phyloP scores from a whole-genome alignment of 2,888 invertebrate species.

The Synergus umbraculus region DNA sequence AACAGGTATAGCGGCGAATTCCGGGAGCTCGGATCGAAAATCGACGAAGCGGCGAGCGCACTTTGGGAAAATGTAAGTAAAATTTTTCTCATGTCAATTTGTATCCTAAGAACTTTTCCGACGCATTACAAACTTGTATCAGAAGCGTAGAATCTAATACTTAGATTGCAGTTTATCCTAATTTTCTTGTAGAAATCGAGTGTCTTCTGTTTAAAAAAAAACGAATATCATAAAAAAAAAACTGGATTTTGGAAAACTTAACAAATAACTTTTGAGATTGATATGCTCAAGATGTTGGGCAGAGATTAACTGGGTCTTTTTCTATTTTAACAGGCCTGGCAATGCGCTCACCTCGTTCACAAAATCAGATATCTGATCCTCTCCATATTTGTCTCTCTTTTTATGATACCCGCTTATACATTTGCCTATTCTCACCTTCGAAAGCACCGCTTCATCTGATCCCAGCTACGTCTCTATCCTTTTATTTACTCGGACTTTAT shows the following conservation, averaged over 20 bases:
- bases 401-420: conserved; percentile 63
- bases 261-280: neutral
- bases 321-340: conserved; percentile 75
- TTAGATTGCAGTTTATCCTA: neutral
- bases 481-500: conserved; percentile 59
- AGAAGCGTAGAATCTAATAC: neutral
- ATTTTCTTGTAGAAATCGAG: neutral
- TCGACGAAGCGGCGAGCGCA: conserved; percentile 91
- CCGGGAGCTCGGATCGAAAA: conserved; percentile 89
- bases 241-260: neutral
- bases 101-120: neutral
- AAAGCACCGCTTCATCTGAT: conserved; percentile 72
- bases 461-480: conserved; percentile 58
- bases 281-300: conserved; percentile 28
- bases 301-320: conserved; percentile 66
- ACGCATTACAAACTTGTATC: neutral
- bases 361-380: conserved; percentile 72
- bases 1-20: conserved; percentile 95
- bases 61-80: conserved; percentile 94
- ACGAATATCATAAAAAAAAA: neutral
- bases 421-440: conserved; percentile 63
- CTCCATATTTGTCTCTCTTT: conserved; percentile 63
- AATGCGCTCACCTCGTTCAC: conserved; percentile 70
- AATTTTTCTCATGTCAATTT: neutral
- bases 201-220: neutral